Base-by-base conservation (phyloP, 2,113 vertebrate species). In the Symphodus melops region DNA sequence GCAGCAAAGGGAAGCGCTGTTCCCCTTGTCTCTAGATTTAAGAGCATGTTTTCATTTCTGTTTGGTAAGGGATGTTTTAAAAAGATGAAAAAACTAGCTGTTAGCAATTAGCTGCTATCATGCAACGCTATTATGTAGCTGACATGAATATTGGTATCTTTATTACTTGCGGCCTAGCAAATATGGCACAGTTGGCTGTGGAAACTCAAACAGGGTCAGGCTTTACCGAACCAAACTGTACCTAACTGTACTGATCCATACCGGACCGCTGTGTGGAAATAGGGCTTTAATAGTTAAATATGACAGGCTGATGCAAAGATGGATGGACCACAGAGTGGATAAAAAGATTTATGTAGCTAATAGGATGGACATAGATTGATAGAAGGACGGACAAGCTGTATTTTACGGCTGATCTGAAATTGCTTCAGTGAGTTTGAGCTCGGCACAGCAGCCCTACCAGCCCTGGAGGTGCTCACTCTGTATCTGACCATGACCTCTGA, bases 401-500 rank as follows among this genome's bases (percentile, higher is more conserved):
- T 28, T 59, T 39, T 59, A 69, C 41, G 25, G 8, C 48, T n/a
- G 48, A 51, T 51, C 53, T 71, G 60, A 76, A 36, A 53, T 72
- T 64, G 17, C 12, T 14, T 46, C 28, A 72, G 28, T 51, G 44
- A 65, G 19, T 65, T 36, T 70, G 13, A 76, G 17, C 11, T 9
- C n/a, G 16, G 55, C 14, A 23, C 37, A 21, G 20, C n/a, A 67
- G 71, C 41, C 7, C 25, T 13, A 46, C 6, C 10, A 14, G 28
- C 49, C 25, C 17, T 42, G 46, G 52, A 63, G 46, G 56, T 42
- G 14, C 53, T 46, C n/a, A 52, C 42, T 54, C 61, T 71, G 65
- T 66, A 52, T 72, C 12, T 61, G 74, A 79, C 68, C 36, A 1
- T 84, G 72, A 80, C 58, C 73, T 56, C 70, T 66, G 60, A 84